Evolutionary conservation across 2,888 invertebrate genomes (phyloP).

Genomic region (Metopia argyrocephala): DNA sequence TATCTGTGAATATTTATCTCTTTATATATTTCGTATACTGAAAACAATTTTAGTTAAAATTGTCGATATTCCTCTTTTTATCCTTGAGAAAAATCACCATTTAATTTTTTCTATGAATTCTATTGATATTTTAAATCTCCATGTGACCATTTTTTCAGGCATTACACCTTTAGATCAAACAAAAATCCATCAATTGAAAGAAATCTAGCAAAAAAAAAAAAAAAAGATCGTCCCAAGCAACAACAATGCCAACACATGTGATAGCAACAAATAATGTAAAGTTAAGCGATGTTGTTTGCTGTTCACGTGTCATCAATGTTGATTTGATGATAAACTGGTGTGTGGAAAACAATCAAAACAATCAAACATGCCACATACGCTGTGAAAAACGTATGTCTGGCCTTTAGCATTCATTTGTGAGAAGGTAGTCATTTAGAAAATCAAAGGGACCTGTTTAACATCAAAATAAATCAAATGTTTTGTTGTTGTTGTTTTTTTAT

Average conservation of each 20-base stretch:
- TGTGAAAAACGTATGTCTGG: constrained; percentile 26
- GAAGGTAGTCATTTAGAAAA: constrained; percentile 48
- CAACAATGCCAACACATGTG: background rate
- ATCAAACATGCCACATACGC: constrained; percentile 56
- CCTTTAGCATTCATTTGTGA: background rate
- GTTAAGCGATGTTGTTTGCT: constrained; percentile 30
- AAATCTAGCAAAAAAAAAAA: too few species aligned
- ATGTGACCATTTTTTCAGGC: constrained; percentile 57
- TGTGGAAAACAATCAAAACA: constrained; percentile 56
- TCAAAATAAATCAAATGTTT: background rate
- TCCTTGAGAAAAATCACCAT: background rate
- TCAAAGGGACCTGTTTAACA: constrained; percentile 62
- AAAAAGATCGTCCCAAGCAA: background rate
- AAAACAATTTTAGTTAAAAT: too few species aligned
- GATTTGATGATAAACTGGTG: constrained; percentile 53
- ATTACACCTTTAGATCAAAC: constrained; percentile 64
- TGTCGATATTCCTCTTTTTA: background rate
- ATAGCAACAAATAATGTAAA: background rate
- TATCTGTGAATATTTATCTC: background rate
- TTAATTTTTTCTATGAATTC: background rate
- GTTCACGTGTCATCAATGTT: constrained; percentile 57
- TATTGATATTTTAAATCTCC: constrained; percentile 28
- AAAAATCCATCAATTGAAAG: constrained; percentile 6
- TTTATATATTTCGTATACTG: too few species aligned
- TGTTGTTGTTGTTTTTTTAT: constrained; percentile 1